phyloP scores from a whole-genome alignment of 92 coral and sea anemone species.

The Porites cylindrica region DNA sequence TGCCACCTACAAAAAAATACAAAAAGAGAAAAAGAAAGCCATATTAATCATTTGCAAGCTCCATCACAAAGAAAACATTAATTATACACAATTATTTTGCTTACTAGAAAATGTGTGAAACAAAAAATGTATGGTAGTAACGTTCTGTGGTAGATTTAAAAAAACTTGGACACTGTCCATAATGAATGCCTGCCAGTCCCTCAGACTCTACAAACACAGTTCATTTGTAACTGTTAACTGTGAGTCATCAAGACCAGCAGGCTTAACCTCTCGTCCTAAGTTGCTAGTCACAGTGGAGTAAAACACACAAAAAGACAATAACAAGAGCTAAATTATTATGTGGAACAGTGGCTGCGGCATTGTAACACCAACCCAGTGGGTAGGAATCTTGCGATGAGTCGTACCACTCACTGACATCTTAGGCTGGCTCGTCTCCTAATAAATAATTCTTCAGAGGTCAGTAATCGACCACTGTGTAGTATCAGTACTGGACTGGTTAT shows the following conservation, averaged over 20 bases:
- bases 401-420: conserved; percentile 60
- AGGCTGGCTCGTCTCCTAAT: conserved; percentile 70
- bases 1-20: conserved; percentile 84
- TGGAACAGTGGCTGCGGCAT: conserved; percentile 68
- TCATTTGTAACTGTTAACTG: conserved; percentile 43
- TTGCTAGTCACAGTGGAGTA: background rate
- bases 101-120: background rate
- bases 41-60: conserved; percentile 9
- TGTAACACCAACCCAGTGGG: conserved; percentile 92
- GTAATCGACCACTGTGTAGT: conserved; percentile 93
- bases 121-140: background rate
- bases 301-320: conserved; percentile 22
- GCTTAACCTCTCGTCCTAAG: background rate
- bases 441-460: conserved; percentile 96
- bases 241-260: conserved; percentile 28
- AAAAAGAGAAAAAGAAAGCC: conserved; percentile 41
- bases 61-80: background rate
- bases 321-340: conserved; percentile 20
- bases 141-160: no score
- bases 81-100: background rate
- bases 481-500: conserved; percentile 25
- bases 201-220: conserved; percentile 28
- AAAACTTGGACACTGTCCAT: background rate
- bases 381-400: conserved; percentile 76
- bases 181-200: conserved; percentile 33